Evolutionary conservation across 1,140 invertebrate genomes (phyloP).

Genomic region (Muscidifurax raptorellus): DNA sequence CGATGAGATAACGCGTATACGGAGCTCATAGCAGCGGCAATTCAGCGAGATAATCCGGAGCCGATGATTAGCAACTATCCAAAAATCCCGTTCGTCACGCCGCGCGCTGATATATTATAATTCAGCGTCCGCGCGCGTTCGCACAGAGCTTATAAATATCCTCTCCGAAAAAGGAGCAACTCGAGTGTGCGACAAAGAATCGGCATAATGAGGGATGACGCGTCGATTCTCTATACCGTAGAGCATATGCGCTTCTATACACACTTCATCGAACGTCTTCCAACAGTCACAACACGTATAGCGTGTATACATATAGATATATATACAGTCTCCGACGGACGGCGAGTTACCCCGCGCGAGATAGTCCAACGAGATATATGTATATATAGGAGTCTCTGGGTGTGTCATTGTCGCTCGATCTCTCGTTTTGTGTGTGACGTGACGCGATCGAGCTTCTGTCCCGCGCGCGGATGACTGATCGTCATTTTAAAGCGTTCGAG

Average conservation of each 20-base stretch:
- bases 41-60: background rate
- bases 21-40: too few relatives aligned
- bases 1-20: background rate
- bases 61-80: background rate
- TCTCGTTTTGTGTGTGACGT: background rate
- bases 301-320: too few relatives aligned
- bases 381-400: background rate
- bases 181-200: conserved; percentile 4
- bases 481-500: conserved; percentile 12
- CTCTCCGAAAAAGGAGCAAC: background rate
- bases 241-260: background rate
- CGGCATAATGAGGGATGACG: conserved; percentile 19
- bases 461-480: conserved; percentile 2
- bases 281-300: conserved; percentile 16
- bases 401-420: conserved; percentile 27
- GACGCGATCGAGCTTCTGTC: conserved; percentile 29
- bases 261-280: background rate
- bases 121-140: background rate
- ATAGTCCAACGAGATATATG: background rate
- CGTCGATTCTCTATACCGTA: background rate
- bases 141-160: conserved; percentile 1
- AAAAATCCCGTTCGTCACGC: conserved; percentile 12
- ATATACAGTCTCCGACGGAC: background rate
- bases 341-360: background rate
- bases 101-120: background rate